Percentiles rank a stretch among this genome's conserved stretches.
These are phyloP conservation scores for Polyodon spathula DNA, from an alignment of 2,113 vertebrate species.

Conservation along the genomic window DNA sequence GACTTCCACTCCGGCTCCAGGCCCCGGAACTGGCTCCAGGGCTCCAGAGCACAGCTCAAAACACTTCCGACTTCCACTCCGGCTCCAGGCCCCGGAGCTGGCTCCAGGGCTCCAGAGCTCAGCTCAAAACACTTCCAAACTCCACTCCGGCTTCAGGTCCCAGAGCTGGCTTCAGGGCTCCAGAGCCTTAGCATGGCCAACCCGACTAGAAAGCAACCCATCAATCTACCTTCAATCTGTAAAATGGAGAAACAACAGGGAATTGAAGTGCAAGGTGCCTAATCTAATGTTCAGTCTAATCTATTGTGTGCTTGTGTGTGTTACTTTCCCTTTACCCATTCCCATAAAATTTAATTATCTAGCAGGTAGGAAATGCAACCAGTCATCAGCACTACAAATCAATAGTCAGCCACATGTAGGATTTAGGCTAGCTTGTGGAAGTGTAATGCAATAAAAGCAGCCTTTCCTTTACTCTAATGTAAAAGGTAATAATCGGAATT, in stretches of 20 bases:
- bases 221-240: no score
- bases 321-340: not conserved
- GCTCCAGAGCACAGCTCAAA: no score
- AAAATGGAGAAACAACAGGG: not conserved
- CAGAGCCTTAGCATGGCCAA: not conserved
- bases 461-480: not conserved
- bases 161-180: no score
- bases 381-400: not conserved
- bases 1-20: no score
- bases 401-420: not conserved
- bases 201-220: not conserved
- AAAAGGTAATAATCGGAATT: not conserved
- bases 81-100: no score
- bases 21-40: no score
- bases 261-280: not conserved
- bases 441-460: not conserved
- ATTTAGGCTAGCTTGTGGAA: not conserved
- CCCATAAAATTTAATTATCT: slow-evolving; percentile 5
- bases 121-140: no score
- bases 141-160: no score
- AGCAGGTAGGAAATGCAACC: slow-evolving; percentile 3
- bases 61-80: no score
- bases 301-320: not conserved
- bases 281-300: not conserved
- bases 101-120: no score